Base-by-base conservation (phyloP, 2,113 vertebrate genomes). In the Cyphomyrus discorhynchus region DNA sequence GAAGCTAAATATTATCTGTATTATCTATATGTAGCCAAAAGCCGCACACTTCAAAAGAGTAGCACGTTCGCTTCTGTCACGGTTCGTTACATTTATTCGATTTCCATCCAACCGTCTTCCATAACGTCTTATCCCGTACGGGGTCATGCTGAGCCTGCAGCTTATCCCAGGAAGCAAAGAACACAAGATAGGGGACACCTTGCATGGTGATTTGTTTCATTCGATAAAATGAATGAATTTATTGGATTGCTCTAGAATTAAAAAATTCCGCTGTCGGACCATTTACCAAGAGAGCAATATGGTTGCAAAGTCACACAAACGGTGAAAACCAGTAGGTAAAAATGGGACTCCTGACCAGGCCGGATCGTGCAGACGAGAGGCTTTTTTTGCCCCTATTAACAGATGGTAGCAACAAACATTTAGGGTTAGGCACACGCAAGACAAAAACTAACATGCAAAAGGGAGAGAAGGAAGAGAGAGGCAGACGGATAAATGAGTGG, bases 361-460 rank as follows among this genome's bases (percentile, higher is more conserved):
- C 31, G 66, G 52, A 74, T 39, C 21, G 50, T 21, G 74, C 39
- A 21, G 6, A 42, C 39, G 13, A 52, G 80, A 53, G 46, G 62
- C 35, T 83, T 15, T 58, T 58, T 84, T 15, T 62, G 15, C 49
- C 17, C 39, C 86, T 49, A 80, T 90, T 82, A 77, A 85, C 89
- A 92, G 42, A 88, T 84, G 53, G 82, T 91, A 92, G 87, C 0
- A 90, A 8, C 89, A 87, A 8, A 90, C 27, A 77, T 88, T 1
- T 89, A 89, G 90, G 39, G 70, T 15, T 92, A 88, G 74, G 91
- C 86, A 88, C 62, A n/a, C 52, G 17, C 88, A 90, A 87, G 87
- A 90, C 24, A 24, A 21, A 89, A 89, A 86, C 58, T 77, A 39
- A 94, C 94, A 93, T 95, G 95, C 95, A 95, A 46, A 92, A 89